Percentiles rank a stretch among this genome's conserved stretches.
Evolutionary conservation across 2,797 vertebrate species (phyloP).

Genomic region (Naso thynnoides): DNA sequence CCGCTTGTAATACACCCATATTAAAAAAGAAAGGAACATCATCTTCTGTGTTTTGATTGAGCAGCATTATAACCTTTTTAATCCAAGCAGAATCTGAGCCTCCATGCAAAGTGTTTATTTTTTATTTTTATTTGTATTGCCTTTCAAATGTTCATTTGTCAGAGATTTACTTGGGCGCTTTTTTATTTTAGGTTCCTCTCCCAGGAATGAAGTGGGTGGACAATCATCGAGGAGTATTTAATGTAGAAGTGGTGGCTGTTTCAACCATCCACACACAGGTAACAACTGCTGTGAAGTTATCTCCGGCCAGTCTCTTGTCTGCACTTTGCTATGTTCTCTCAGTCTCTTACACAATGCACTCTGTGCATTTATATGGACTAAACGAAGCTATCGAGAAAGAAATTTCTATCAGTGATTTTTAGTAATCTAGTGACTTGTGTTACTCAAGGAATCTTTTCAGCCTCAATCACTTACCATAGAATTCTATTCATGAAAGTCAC

Average conservation of each 20-base stretch:
- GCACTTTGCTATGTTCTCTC: too few relatives aligned
- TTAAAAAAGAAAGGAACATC: not conserved
- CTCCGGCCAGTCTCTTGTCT: too few relatives aligned
- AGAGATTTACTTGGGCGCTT: not conserved
- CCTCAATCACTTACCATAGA: not conserved
- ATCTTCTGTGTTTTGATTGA: conserved; percentile 3
- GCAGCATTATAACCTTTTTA: not conserved
- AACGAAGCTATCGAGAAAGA: too few relatives aligned
- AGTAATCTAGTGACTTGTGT: too few relatives aligned
- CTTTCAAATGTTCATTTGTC: conserved; percentile 8
- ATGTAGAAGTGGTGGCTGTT: conserved; percentile 94
- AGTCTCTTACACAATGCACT: too few relatives aligned
- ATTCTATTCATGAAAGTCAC: conserved; percentile 7
- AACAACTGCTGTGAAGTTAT: conserved; percentile 31
- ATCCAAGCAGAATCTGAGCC: not conserved
- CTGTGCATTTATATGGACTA: too few relatives aligned
- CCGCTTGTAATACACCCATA: conserved; percentile 1
- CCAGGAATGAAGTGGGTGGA: conserved; percentile 99
- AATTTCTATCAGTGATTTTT: too few relatives aligned
- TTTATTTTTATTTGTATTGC: not conserved
- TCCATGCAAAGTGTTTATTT: not conserved
- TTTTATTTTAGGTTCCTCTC: conserved; percentile 90
- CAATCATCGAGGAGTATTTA: conserved; percentile 98
- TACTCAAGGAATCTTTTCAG: too few relatives aligned
- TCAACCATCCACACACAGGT: conserved; percentile 98